Conservation (phyloP, 2,113 vertebrate species). For the Galeopterus variegatus region DNA sequence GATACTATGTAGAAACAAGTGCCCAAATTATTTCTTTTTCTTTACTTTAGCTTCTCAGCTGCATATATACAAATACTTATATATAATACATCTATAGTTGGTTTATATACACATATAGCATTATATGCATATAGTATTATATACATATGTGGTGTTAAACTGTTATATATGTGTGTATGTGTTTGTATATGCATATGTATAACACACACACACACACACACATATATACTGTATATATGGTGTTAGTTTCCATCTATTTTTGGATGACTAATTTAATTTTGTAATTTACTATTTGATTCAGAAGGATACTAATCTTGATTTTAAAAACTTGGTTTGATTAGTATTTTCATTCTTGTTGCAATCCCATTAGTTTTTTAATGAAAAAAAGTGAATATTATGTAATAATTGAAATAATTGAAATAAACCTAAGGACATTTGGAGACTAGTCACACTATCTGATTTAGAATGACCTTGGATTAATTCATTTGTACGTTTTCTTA, state of each 20-base stretch:
- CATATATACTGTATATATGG: neutral
- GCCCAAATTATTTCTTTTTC: neutral
- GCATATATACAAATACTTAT: too few relatives aligned
- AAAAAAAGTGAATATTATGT: neutral
- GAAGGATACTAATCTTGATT: neutral
- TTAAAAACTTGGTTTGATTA: neutral
- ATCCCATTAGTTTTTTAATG: neutral
- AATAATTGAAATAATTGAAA: conserved; percentile 26
- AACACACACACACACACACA: too few relatives aligned
- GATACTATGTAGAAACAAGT: neutral
- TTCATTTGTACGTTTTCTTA: conserved; percentile 21
- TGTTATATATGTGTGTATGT: too few relatives aligned
- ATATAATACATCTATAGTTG: neutral
- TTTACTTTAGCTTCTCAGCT: neutral
- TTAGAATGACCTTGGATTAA: conserved; percentile 26
- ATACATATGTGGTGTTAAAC: too few relatives aligned
- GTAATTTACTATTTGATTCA: neutral
- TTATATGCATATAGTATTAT: too few relatives aligned
- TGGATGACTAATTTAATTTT: neutral
- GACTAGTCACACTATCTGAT: neutral
- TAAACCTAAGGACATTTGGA: conserved; percentile 25
- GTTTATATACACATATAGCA: too few relatives aligned
- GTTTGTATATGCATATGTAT: too few relatives aligned
- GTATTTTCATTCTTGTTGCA: conserved; percentile 22
- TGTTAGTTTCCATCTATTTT: neutral